Base-by-base conservation (phyloP, 2,888 invertebrate species). In the Drosophila merina region DNA sequence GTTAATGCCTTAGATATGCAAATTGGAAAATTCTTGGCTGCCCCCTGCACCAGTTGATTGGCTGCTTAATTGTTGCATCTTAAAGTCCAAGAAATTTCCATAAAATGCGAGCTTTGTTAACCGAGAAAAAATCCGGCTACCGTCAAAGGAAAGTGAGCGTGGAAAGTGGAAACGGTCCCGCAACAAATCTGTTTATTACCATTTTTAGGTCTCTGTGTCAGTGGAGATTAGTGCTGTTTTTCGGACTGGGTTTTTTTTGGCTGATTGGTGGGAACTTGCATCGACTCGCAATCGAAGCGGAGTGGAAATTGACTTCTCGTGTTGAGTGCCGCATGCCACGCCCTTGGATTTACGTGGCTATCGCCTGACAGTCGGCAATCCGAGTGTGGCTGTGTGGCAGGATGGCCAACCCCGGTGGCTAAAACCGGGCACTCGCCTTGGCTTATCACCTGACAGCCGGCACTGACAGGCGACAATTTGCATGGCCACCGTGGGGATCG, bases 1-100 rank as follows among this genome's bases (percentile, higher is more conserved):
- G 68, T 72, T 83, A 84, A 88, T 84, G 86, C 86, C 56, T 88
- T 70, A 52, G 84, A 77, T 86, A 84, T 84, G 84, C 88, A 84
- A 84, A 84, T 88, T 69, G 72, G 30, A 56, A 54, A 76, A 86
- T 81, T 81, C 74, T 79, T 36, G 63, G 14, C 38, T 73, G 48
- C 63, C 74, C 79, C 48, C n/a, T 6, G 58, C 47, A 26, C 57
- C 57, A 58, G 58, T 76, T 85, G 82, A 87, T 87, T 82, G 82
- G 79, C 66, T 57, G 63, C 72, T 58, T 82, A 82, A 82, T 75
- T 87, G 74, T 82, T 85, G 79, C 72, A 79, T 62, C 64, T 51
- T 44, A 47, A 56, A 64, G 38, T 42, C 40, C 40, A 9, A 7
- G 4, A 73, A 74, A 83, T 83, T 84, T 79, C 74, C 86, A 88